Evolutionary conservation across 2,797 vertebrate genomes (phyloP).

Genomic region (Poeciliopsis infans): DNA sequence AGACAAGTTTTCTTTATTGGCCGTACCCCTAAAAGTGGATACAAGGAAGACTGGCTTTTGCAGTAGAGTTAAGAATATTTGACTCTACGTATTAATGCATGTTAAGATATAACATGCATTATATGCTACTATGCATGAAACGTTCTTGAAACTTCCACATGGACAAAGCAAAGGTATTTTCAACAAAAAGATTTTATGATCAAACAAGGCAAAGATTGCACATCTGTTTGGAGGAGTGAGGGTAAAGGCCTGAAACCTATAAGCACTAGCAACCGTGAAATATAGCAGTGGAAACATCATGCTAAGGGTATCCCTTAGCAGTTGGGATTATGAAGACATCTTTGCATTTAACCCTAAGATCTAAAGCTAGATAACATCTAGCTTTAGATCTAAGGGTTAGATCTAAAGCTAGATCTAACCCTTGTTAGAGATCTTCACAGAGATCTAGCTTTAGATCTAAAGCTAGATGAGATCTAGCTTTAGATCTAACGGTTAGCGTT

Average conservation of each 20-base stretch:
- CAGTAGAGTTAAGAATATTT: not conserved
- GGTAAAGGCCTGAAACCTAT: not conserved
- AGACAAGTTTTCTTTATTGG: too few species aligned
- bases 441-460: too few species aligned
- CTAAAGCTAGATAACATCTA: not conserved
- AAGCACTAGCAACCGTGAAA: not conserved
- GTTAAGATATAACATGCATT: not conserved
- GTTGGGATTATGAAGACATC: not conserved
- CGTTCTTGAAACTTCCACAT: not conserved
- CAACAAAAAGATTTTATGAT: not conserved
- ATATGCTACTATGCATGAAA: too few species aligned
- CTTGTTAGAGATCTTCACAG: too few species aligned
- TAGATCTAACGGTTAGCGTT: too few species aligned
- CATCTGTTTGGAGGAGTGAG: not conserved
- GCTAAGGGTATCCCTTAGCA: not conserved
- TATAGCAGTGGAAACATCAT: not conserved
- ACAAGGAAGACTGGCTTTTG: not conserved
- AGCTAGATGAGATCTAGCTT: too few species aligned
- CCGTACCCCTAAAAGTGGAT: too few species aligned
- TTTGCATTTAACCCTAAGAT: not conserved
- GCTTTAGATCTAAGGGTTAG: too few species aligned
- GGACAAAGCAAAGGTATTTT: not conserved
- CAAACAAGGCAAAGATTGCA: not conserved
- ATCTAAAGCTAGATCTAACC: too few species aligned
- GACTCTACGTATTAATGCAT: not conserved